Evolutionary conservation across 1,140 invertebrate species (phyloP).

Genomic region (Pseudobourletiella spinata): DNA sequence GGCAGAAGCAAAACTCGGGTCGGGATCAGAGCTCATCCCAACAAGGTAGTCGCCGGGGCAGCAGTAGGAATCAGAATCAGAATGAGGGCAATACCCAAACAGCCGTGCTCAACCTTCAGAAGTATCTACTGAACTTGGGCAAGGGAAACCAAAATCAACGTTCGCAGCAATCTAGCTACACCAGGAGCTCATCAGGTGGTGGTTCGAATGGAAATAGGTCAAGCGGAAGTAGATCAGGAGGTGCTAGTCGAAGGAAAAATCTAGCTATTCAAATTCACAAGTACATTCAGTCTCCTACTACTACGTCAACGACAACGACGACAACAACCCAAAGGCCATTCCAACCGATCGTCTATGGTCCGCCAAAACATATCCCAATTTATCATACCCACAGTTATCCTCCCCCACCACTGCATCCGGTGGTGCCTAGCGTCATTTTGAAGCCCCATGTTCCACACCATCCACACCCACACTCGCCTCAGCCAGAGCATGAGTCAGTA

Average conservation of each 20-base stretch:
- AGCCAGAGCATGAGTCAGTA: not conserved
- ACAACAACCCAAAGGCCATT: not conserved
- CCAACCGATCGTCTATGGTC: not conserved
- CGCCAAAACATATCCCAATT: not conserved
- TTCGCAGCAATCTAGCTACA: too few relatives aligned
- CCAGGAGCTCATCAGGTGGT: not conserved
- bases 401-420: not conserved
- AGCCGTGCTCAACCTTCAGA: not conserved
- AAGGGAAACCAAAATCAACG: not conserved
- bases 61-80: not conserved
- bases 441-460: not conserved
- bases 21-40: not conserved
- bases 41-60: not conserved
- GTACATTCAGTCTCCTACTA: not conserved
- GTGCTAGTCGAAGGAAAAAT: not conserved
- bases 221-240: not conserved
- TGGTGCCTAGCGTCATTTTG: not conserved
- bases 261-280: not conserved
- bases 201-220: not conserved
- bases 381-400: not conserved
- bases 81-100: not conserved
- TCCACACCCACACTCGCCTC: not conserved
- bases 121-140: constrained; percentile 4
- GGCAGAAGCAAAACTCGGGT: not conserved
- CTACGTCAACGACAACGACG: not conserved